Percentiles rank a stretch among this genome's conserved stretches.
These are phyloP conservation scores for Molorchus minor DNA, from an alignment of 2,888 invertebrate species.

Conservation along the genomic window DNA sequence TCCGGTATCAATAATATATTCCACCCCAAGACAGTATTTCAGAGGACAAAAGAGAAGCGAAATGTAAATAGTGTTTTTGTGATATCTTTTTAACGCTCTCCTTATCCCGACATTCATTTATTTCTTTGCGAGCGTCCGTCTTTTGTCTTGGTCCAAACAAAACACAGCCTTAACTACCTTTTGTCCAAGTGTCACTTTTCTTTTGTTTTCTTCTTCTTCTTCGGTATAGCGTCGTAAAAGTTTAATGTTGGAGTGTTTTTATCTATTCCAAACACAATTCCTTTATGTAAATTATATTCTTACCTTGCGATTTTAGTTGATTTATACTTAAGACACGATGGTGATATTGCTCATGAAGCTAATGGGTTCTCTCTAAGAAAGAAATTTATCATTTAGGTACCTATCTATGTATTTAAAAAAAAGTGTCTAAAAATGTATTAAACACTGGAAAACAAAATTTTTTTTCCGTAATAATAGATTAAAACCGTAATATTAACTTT, in stretches of 20 bases:
- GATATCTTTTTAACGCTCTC: slow-evolving; percentile 63
- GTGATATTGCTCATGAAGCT: background rate
- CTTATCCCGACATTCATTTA: slow-evolving; percentile 62
- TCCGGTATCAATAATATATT: slow-evolving; percentile 47
- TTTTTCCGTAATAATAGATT: no score
- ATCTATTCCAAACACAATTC: slow-evolving; percentile 47
- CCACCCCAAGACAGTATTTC: slow-evolving; percentile 47
- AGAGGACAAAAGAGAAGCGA: slow-evolving; percentile 59
- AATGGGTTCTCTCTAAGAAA: background rate
- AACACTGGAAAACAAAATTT: no score
- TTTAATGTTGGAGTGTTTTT: slow-evolving; percentile 57
- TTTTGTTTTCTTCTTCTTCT: slow-evolving; percentile 58
- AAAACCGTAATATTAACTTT: no score
- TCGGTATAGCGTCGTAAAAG: slow-evolving; percentile 55
- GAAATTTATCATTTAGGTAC: no score
- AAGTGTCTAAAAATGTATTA: no score
- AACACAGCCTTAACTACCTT: slow-evolving; percentile 64
- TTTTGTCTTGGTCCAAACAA: slow-evolving; percentile 61
- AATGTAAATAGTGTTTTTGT: slow-evolving; percentile 64
- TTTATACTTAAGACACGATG: background rate
- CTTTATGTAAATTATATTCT: slow-evolving; percentile 42
- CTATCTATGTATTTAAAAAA: no score
- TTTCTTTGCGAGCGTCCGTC: slow-evolving; percentile 62
- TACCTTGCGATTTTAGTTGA: slow-evolving; percentile 27
- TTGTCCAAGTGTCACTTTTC: slow-evolving; percentile 64